Evolutionary conservation across 1,140 invertebrate genomes (phyloP).

Genomic region (Colletes gigas): DNA sequence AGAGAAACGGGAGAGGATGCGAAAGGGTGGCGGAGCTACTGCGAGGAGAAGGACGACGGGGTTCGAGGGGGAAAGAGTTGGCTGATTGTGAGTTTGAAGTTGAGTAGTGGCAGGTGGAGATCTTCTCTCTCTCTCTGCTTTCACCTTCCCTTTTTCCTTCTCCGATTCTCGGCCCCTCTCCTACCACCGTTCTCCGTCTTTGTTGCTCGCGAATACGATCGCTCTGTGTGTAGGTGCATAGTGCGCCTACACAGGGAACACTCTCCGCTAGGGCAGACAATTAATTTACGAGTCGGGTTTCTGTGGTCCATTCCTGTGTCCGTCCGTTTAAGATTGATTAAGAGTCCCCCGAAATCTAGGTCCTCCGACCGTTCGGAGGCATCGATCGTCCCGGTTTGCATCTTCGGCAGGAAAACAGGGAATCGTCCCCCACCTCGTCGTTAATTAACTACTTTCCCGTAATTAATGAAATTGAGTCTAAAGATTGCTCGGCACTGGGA

Average conservation of each 20-base stretch:
- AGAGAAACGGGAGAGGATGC: conserved; percentile 3
- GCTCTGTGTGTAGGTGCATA: background rate
- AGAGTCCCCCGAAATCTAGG: conserved; percentile 51
- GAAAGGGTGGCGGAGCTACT: conserved; percentile 45
- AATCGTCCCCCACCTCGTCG: background rate
- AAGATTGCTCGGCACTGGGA: conserved; percentile 8
- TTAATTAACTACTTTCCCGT: conserved; percentile 40
- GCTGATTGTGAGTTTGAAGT: conserved; percentile 57
- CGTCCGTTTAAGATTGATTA: conserved; percentile 69
- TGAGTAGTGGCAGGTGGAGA: conserved; percentile 56
- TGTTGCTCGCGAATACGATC: background rate
- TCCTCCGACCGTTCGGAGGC: background rate
- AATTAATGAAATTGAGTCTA: conserved; percentile 25
- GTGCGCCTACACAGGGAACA: conserved; percentile 6
- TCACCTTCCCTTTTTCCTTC: background rate
- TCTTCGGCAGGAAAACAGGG: conserved; percentile 22
- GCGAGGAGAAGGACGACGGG: conserved; percentile 38
- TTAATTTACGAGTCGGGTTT: conserved; percentile 66
- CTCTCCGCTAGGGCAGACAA: conserved; percentile 50
- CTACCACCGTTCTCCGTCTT: background rate
- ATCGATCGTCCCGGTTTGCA: conserved; percentile 26
- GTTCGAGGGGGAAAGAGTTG: conserved; percentile 44
- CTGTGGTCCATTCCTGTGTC: conserved; percentile 47
- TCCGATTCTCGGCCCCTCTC: background rate
- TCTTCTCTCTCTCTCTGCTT: background rate